Evolutionary conservation across 2,113 vertebrate genomes (phyloP).

Genomic region (Mirza zaza): DNA sequence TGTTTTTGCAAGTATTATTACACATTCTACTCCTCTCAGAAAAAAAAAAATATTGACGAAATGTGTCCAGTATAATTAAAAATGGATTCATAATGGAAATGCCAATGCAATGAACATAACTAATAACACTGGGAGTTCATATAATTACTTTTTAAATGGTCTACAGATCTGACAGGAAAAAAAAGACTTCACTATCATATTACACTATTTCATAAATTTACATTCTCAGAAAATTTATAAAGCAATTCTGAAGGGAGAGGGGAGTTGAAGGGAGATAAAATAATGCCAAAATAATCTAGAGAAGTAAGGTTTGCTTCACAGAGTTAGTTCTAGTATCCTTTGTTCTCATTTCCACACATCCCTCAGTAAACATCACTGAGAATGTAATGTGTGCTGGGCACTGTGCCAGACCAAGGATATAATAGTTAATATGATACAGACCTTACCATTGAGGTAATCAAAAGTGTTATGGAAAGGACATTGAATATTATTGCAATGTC

Average conservation of each 20-base stretch:
- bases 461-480: not conserved
- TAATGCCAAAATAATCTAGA: conserved; percentile 8
- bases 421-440: too few species aligned
- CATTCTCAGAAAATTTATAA: conserved; percentile 53
- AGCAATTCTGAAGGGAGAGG: not conserved
- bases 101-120: conserved; percentile 77
- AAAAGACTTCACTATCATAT: not conserved
- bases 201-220: conserved; percentile 44
- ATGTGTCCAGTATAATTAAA: conserved; percentile 74
- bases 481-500: not conserved
- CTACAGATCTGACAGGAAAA: conserved; percentile 70
- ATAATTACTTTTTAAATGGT: conserved; percentile 79
- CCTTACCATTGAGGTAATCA: not conserved
- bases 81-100: conserved; percentile 77
- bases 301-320: not conserved
- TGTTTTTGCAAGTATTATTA: conserved; percentile 25
- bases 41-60: conserved; percentile 72
- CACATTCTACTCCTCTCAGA: conserved; percentile 32
- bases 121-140: conserved; percentile 73
- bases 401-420: not conserved
- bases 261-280: conserved; percentile 19
- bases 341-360: not conserved
- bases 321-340: not conserved
- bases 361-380: not conserved
- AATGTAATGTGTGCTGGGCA: not conserved